A percentile compares a stretch with the other conserved stretches of the same genome.
Conservation (phyloP, 2,888 invertebrate species). For the Cremastinae sp. region DNA sequence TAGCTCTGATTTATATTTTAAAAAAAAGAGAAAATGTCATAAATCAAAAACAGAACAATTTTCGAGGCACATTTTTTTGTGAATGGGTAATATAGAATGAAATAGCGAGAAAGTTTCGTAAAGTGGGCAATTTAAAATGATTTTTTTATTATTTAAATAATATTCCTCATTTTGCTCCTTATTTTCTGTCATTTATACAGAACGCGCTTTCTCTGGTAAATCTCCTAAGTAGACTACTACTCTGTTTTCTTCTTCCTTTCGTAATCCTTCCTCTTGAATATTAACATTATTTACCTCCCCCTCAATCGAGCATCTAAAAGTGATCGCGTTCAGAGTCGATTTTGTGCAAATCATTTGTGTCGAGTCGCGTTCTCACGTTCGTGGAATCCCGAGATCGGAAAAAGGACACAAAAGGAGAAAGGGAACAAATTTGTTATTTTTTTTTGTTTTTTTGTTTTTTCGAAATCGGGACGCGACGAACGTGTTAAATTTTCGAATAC, state of each 20-base stretch:
- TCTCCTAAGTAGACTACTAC: constrained; percentile 65
- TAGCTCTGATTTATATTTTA: too few relatives aligned
- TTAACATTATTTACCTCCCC: constrained; percentile 30
- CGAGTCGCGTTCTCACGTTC: constrained; percentile 29
- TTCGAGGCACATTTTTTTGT: not conserved
- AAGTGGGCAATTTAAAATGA: constrained; percentile 56
- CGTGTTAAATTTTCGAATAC: constrained; percentile 22
- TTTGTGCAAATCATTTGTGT: constrained; percentile 49
- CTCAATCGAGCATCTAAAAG: constrained; percentile 46
- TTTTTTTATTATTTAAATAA: constrained; percentile 53
- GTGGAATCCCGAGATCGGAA: constrained; percentile 31
- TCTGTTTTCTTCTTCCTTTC: constrained; percentile 37
- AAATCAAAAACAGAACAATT: constrained; percentile 2
- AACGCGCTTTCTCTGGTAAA: constrained; percentile 66
- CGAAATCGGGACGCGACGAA: constrained; percentile 22
- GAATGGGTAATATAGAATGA: not conserved
- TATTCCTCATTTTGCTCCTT: constrained; percentile 60
- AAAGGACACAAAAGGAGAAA: not conserved
- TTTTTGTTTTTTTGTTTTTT: too few relatives aligned
- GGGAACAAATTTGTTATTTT: too few relatives aligned
- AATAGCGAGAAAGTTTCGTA: constrained; percentile 6
- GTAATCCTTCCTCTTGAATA: constrained; percentile 29
- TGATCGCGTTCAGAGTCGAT: constrained; percentile 61
- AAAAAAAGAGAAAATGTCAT: not conserved
- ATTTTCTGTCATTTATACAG: constrained; percentile 66